Percentiles rank a stretch among this genome's conserved stretches.
These are phyloP conservation scores for Gymnoscopelus microlampas DNA, from an alignment of 2,797 vertebrate genomes.

Conservation along the genomic window DNA sequence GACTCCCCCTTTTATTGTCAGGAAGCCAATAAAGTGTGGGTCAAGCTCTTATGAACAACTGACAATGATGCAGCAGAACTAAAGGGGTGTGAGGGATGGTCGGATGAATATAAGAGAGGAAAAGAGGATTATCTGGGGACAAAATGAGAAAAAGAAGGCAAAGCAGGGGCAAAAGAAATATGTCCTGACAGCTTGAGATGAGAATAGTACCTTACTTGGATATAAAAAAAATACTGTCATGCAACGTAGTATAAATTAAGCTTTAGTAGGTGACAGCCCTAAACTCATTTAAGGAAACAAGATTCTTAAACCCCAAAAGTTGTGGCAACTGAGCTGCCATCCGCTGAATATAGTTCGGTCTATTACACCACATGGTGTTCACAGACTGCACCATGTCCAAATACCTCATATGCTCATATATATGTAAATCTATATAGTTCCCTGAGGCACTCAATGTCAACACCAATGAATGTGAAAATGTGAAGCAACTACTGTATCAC, in stretches of 20 bases:
- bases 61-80: conserved; percentile 45
- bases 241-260: too few relatives aligned
- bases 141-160: conserved; percentile 37
- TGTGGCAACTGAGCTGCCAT: not conserved
- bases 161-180: conserved; percentile 35
- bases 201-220: conserved; percentile 76
- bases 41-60: conserved; percentile 42
- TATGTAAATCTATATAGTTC: not conserved
- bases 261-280: conserved; percentile 60
- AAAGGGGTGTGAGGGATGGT: conserved; percentile 10
- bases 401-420: too few relatives aligned
- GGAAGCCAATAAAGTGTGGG: conserved; percentile 62
- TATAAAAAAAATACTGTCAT: conserved; percentile 43
- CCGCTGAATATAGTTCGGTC: too few relatives aligned
- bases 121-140: conserved; percentile 56
- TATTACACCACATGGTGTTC: not conserved
- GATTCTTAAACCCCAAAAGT: not conserved
- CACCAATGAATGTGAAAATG: not conserved
- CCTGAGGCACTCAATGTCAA: not conserved
- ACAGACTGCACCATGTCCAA: not conserved
- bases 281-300: conserved; percentile 38
- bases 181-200: conserved; percentile 40
- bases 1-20: conserved; percentile 53
- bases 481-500: too few relatives aligned
- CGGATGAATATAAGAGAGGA: conserved; percentile 37